These are phyloP conservation scores for Cosmia trapezina DNA, from an alignment of 2,888 invertebrate species.

Conservation along the genomic window DNA sequence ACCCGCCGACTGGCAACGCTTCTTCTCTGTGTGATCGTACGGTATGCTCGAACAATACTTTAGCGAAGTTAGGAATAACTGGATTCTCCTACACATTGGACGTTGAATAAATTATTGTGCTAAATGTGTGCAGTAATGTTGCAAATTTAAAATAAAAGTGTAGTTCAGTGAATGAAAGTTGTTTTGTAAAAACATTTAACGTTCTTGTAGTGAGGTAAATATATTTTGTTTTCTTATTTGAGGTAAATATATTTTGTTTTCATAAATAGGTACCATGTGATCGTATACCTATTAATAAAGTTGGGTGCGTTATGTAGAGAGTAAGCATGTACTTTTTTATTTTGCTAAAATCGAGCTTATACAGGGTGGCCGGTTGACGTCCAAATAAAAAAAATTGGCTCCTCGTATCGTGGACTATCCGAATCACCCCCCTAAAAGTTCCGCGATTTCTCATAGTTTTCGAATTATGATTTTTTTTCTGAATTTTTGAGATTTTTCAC, in stretches of 20 bases:
- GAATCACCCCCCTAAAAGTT: no score
- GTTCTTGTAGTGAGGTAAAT: conserved; percentile 54
- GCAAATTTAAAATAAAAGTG: conserved; percentile 48
- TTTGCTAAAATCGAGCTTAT: neutral
- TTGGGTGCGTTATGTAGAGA: neutral
- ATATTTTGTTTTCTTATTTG: conserved; percentile 34
- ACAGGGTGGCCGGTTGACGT: no score
- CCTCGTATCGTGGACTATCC: no score
- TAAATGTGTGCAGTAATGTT: conserved; percentile 40
- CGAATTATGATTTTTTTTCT: no score
- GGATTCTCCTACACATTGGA: conserved; percentile 51
- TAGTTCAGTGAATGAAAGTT: conserved; percentile 49
- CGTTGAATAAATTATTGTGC: conserved; percentile 51
- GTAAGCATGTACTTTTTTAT: conserved; percentile 1
- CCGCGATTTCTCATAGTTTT: no score
- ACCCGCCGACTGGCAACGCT: conserved; percentile 54
- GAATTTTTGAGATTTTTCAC: no score
- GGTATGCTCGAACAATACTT: conserved; percentile 46
- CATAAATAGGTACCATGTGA: neutral
- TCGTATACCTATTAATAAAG: neutral
- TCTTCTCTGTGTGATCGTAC: conserved; percentile 28
- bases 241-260: conserved; percentile 58
- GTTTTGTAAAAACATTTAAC: conserved; percentile 25
- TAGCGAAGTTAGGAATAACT: conserved; percentile 53
- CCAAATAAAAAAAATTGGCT: no score